These are phyloP conservation scores for Pseudachorutes palmiensis DNA, from an alignment of 1,140 invertebrate genomes.

Conservation along the genomic window DNA sequence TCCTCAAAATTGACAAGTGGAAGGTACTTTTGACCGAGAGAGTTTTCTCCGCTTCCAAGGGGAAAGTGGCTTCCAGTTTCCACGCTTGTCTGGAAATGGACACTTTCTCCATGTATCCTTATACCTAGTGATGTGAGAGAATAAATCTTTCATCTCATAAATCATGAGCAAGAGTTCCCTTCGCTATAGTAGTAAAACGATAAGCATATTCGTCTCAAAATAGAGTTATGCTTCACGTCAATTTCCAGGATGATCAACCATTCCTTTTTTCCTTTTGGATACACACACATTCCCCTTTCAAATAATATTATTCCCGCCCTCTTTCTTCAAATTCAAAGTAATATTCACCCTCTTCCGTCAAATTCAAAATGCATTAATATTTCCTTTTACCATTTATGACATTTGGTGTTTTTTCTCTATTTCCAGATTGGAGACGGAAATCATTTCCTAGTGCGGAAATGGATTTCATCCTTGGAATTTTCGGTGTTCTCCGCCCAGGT, in stretches of 20 bases:
- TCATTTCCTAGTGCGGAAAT: conserved; percentile 34
- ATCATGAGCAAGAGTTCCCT: background rate
- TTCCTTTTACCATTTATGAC: background rate
- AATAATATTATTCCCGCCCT: no score
- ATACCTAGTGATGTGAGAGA: no score
- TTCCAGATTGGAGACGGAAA: conserved; percentile 34
- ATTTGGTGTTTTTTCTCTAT: conserved; percentile 10
- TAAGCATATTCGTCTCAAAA: background rate
- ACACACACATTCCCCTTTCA: no score
- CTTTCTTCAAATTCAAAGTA: no score
- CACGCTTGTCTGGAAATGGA: no score
- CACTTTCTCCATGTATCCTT: background rate
- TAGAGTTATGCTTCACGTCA: no score
- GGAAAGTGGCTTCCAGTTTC: no score
- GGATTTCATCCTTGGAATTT: conserved; percentile 20
- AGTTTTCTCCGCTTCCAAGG: no score
- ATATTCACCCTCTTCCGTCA: no score
- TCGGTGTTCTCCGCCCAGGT: conserved; percentile 18
- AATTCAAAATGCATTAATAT: no score
- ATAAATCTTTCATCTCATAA: background rate
- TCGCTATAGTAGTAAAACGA: background rate
- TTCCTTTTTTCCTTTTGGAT: no score
- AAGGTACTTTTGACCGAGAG: background rate
- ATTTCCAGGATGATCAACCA: no score
- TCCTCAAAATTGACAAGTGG: background rate